A percentile compares a stretch with the other conserved stretches of the same genome.
Evolutionary conservation across 2,888 invertebrate genomes (phyloP).

Genomic region (Chorisops tibialis): DNA sequence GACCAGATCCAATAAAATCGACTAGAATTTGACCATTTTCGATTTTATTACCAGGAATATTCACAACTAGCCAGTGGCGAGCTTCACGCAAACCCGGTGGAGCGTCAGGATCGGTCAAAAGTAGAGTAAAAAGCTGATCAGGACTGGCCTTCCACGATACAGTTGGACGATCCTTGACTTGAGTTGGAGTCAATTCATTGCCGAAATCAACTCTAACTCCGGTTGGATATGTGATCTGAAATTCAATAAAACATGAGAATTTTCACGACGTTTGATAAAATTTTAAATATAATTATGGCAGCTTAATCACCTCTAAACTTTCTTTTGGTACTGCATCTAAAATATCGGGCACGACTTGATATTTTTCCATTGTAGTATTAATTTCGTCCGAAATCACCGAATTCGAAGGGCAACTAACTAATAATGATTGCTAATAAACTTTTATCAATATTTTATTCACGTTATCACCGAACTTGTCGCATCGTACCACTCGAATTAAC

Average conservation of each 20-base stretch:
- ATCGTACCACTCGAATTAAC: too few relatives aligned
- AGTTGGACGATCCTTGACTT: constrained; percentile 47
- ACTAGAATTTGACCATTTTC: constrained; percentile 69
- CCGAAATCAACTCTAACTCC: constrained; percentile 13
- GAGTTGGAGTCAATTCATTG: constrained; percentile 62
- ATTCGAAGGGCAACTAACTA: too few relatives aligned
- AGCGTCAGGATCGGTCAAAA: constrained; percentile 78
- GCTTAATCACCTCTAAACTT: constrained; percentile 45
- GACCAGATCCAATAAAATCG: constrained; percentile 80
- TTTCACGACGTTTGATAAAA: too few relatives aligned
- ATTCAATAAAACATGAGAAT: too few relatives aligned
- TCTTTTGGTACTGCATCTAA: constrained; percentile 28
- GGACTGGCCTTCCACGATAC: constrained; percentile 42
- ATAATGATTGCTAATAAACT: too few relatives aligned
- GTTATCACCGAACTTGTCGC: too few relatives aligned
- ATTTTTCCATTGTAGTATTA: constrained; percentile 46
- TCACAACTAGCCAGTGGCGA: constrained; percentile 88
- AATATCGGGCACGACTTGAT: constrained; percentile 49
- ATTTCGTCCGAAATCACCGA: too few relatives aligned
- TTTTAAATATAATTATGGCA: too few relatives aligned
- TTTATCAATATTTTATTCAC: too few relatives aligned
- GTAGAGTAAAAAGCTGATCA: constrained; percentile 41
- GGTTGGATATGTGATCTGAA: constrained; percentile 15
- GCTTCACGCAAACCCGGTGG: constrained; percentile 84
- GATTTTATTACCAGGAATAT: constrained; percentile 73